Percentiles rank a stretch among this genome's conserved stretches.
These are phyloP conservation scores for Patiria pectinifera DNA, from an alignment of 53 echinoderm and acorn worm genomes.

Conservation along the genomic window DNA sequence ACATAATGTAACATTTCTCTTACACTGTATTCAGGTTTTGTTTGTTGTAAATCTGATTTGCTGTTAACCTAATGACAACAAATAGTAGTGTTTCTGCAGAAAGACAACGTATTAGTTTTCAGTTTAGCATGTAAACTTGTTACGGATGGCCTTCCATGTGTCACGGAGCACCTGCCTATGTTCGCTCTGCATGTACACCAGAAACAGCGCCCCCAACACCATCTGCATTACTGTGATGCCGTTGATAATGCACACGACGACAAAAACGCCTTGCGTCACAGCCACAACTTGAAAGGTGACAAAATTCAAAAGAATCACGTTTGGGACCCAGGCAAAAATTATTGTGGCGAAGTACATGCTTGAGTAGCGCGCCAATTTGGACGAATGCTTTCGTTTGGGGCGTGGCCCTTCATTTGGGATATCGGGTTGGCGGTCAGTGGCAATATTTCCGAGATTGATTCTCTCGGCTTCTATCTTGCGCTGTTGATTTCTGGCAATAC, in stretches of 20 bases:
- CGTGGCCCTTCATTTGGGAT: neutral
- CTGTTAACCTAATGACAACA: too few species aligned
- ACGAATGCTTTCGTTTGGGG: neutral
- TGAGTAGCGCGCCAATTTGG: neutral
- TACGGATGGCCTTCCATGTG: neutral
- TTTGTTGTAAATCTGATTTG: too few species aligned
- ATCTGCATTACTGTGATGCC: constrained; percentile 11
- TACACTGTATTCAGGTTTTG: too few species aligned
- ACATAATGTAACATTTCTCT: too few species aligned
- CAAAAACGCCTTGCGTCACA: neutral
- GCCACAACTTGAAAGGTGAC: neutral
- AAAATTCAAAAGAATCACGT: neutral
- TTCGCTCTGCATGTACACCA: neutral
- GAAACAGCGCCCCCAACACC: constrained; percentile 23
- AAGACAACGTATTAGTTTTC: too few species aligned
- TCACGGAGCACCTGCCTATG: neutral
- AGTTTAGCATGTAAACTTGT: neutral
- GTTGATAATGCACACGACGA: neutral
- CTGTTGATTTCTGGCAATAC: too few species aligned
- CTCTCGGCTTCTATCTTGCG: too few species aligned
- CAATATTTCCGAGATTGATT: too few species aligned
- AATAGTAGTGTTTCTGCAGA: too few species aligned
- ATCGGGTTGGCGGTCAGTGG: neutral
- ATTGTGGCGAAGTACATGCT: constrained; percentile 15
- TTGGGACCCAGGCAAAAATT: neutral